Evolutionary conservation across 2,113 vertebrate species (phyloP), one percentile per base, ranked within the genome.

Genomic region (Clarias magur): DNA sequence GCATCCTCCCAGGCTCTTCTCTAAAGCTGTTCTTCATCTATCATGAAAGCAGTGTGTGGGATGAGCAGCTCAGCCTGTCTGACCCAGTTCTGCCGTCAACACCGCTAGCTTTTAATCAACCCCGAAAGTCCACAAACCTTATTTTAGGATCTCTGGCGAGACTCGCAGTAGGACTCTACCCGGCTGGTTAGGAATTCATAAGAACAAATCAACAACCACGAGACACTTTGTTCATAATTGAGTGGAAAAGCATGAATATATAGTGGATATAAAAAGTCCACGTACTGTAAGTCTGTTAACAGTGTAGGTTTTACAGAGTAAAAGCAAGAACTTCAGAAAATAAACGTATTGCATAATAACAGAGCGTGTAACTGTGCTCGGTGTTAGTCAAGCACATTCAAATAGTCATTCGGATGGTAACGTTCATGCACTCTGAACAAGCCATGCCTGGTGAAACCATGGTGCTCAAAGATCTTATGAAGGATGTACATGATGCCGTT

Each of bases 51-150:
- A 67, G 73, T 85, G 30, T 87, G 54, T 70, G 65, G 79, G 92
- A 94, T 95, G 92, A 95, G 94, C 92, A 93, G 94, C 94, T 95
- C 93, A 95, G 93, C 89, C 92, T 91, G 94, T 95, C 95, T 95
- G 94, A 94, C 94, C 94, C 93, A 92, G 90, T 94, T 90, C 86
- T 90, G 87, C 88, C 82, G 73, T 89, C 68, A 86, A 82, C 89
- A 87, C 89, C 80, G 67, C 86, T 84, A 80, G 75, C 57, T 83
- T 92, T 86, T 89, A 87, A 91, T 90, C 86, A 91, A 85, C 91
- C 91, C 91, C 91, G 90, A 54, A 54, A 12, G 54, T 68, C 54
- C 54, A 48, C 23, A 30, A 73, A 30, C 23, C 38, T 91, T 87
- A 91, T 90, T 89, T 92, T 89, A 83, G 89, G 90, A 88, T 86